A percentile compares a stretch with the other conserved stretches of the same genome.
phyloP scores from a whole-genome alignment of 1,140 invertebrate species.

The Neodiprion fabricii region DNA sequence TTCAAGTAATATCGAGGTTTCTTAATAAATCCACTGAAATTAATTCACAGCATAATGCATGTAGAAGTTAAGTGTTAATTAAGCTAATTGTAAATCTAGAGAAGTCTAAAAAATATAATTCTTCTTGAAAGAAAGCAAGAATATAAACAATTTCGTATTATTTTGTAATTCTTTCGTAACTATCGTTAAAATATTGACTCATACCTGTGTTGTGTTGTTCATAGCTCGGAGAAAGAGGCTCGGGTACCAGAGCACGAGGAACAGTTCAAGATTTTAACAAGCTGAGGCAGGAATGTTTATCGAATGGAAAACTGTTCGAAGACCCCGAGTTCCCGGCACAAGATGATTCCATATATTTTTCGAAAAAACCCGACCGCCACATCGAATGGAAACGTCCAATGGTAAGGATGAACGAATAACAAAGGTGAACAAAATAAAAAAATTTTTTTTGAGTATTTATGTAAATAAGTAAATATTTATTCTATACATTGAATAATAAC shows the following conservation, averaged over 20 bases:
- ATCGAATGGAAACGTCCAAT: slow-evolving; percentile 86
- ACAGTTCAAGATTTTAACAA: slow-evolving; percentile 77
- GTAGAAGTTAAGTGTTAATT: too few relatives aligned
- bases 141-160: not conserved
- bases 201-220: slow-evolving; percentile 36
- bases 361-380: slow-evolving; percentile 74
- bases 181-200: too few relatives aligned
- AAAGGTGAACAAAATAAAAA: not conserved
- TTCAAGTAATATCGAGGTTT: too few relatives aligned
- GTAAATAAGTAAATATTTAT: slow-evolving; percentile 9
- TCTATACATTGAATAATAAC: too few relatives aligned
- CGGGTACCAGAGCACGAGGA: slow-evolving; percentile 60
- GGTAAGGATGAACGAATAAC: slow-evolving; percentile 56
- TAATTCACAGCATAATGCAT: too few relatives aligned
- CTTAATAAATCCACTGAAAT: too few relatives aligned
- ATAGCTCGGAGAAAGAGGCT: slow-evolving; percentile 75
- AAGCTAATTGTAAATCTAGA: too few relatives aligned
- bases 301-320: slow-evolving; percentile 79
- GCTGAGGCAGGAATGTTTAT: slow-evolving; percentile 74
- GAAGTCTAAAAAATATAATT: too few relatives aligned
- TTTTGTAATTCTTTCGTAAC: too few relatives aligned
- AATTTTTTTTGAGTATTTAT: slow-evolving; percentile 24
- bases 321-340: slow-evolving; percentile 85
- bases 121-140: not conserved
- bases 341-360: slow-evolving; percentile 83